A percentile compares a stretch with the other conserved stretches of the same genome.
phyloP scores from a whole-genome alignment of 2,797 vertebrate species.

The Pipistrellus kuhlii region DNA sequence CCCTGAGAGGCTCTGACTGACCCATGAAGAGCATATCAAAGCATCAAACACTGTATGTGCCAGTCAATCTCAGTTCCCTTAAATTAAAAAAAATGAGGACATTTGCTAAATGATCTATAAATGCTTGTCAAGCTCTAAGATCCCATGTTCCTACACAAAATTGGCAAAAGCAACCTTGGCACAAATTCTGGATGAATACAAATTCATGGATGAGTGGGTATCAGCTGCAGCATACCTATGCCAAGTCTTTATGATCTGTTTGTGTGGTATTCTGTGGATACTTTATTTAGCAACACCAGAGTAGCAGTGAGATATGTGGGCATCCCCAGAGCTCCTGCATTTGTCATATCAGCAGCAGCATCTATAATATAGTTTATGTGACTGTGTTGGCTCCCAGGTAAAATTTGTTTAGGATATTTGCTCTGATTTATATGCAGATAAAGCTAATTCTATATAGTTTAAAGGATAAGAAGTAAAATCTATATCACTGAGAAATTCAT shows the following conservation, averaged over 20 bases:
- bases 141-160: neutral
- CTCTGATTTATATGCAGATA: neutral
- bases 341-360: no score
- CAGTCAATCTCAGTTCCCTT: neutral
- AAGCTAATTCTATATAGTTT: neutral
- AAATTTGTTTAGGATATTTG: neutral
- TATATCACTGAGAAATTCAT: neutral
- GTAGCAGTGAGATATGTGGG: neutral
- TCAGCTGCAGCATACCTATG: neutral
- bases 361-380: neutral
- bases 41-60: neutral
- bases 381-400: neutral
- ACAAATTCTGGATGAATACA: neutral
- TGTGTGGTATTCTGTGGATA: neutral
- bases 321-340: neutral
- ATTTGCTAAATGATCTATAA: conserved; percentile 17
- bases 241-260: neutral
- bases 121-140: neutral
- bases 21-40: neutral
- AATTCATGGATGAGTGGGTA: neutral
- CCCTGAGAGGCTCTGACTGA: neutral
- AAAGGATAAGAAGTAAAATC: neutral
- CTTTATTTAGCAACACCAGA: neutral
- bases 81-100: neutral
- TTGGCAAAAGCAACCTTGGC: neutral